Evolutionary conservation across 2,888 invertebrate species (phyloP).

Genomic region (Ornithoptera priamus): DNA sequence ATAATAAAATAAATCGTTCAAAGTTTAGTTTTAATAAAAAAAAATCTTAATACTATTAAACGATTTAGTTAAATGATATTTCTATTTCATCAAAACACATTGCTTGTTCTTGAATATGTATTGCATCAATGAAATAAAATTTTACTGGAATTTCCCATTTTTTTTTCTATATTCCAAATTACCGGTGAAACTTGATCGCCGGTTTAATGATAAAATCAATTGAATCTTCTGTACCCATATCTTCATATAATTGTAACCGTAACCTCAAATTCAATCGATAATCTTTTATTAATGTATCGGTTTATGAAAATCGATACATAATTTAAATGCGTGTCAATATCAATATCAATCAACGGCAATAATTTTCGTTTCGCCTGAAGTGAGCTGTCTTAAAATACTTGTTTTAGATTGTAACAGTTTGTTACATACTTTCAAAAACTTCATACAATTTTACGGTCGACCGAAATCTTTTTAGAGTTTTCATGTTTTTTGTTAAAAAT

Average conservation of each 20-base stretch:
- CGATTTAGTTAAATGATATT: no score
- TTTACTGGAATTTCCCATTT: no score
- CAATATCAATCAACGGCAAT: slow-evolving; percentile 15
- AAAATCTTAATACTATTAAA: no score
- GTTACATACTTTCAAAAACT: slow-evolving; percentile 6
- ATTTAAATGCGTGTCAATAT: slow-evolving; percentile 28
- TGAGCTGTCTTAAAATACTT: slow-evolving; percentile 6
- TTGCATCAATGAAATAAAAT: no score
- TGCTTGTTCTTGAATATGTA: no score
- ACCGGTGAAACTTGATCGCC: background rate
- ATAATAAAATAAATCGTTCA: no score
- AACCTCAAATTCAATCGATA: background rate
- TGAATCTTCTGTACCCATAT: background rate
- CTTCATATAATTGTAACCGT: background rate
- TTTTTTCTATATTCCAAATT: background rate
- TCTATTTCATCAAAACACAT: no score
- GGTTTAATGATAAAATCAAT: background rate
- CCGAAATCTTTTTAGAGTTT: background rate
- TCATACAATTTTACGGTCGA: background rate
- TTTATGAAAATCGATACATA: slow-evolving; percentile 22
- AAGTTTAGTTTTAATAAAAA: no score
- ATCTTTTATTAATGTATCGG: background rate
- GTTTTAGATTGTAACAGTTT: slow-evolving; percentile 6
- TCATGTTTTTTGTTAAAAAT: background rate
- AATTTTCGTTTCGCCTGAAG: slow-evolving; percentile 4